Percentiles rank a stretch among this genome's conserved stretches.
Evolutionary conservation across 2,113 vertebrate species (phyloP).

Genomic region (Brachypteracias leptosomus): DNA sequence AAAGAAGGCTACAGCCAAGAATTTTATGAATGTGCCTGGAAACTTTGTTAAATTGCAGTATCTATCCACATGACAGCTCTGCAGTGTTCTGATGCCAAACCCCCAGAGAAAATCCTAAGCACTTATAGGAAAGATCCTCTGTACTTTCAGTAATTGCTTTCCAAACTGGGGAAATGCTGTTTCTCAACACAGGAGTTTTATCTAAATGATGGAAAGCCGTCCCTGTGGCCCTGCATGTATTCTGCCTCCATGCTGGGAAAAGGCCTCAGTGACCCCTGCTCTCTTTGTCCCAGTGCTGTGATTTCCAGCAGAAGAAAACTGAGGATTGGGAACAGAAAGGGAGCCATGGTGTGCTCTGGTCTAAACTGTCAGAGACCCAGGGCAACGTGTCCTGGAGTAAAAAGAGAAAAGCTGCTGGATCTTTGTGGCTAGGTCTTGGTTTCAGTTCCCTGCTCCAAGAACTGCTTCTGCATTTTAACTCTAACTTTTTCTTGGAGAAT

Average conservation of each 20-base stretch:
- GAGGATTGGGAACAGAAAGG: neutral
- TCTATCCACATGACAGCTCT: constrained; percentile 6
- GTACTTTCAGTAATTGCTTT: neutral
- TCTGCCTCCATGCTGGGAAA: neutral
- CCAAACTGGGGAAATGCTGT: neutral
- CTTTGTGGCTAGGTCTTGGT: neutral
- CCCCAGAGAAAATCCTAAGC: constrained; percentile 7
- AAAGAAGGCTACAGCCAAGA: constrained; percentile 5
- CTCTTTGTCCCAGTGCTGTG: neutral
- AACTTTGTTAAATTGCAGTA: constrained; percentile 1
- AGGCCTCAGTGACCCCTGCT: neutral
- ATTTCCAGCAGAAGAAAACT: neutral
- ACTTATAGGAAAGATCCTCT: constrained; percentile 28
- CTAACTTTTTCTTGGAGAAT: neutral
- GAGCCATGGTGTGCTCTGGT: accelerated
- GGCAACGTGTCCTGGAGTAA: neutral
- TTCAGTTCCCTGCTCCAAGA: neutral
- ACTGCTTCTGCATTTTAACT: neutral
- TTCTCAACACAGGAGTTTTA: neutral
- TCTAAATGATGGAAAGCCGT: neutral
- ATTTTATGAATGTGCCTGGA: constrained; percentile 36
- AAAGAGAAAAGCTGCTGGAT: neutral
- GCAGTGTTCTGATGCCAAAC: neutral
- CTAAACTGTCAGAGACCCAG: neutral
- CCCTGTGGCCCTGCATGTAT: neutral